Evolutionary conservation across 2,888 invertebrate species (phyloP), one percentile per base, ranked within the genome.

Genomic region (Drosophila leonis): DNA sequence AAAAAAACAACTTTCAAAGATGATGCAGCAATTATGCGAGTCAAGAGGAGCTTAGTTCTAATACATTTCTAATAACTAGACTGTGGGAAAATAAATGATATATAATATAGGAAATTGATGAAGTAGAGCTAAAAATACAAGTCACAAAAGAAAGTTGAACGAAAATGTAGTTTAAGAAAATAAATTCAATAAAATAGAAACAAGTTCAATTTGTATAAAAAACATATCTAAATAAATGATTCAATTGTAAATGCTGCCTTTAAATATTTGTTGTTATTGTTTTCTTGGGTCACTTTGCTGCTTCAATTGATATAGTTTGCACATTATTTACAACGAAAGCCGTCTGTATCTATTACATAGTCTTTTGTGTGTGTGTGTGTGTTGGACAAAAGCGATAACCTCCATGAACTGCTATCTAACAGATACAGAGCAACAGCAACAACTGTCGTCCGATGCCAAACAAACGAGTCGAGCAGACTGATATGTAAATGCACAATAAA

Each of bases 401-500:
- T 64, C 62, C 24, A 54, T 73, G 74, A 70, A 55, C 68, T 52
- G 24, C 29, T 12, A 42, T 33, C 59, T 46, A 56, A 51, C n/a
- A 57, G 41, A 49, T 39, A 65, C 63, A 65, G 67, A 46, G 35
- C 12, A 55, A 51, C 65, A 72, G 66, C 60, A 35, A 33, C 52
- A 39, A 60, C 51, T 65, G 65, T 54, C 65, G 29, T 35, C 44
- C 74, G 51, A 52, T 52, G 51, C 20, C 35, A 52, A 52, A 42
- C 67, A 67, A 76, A 52, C 63, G 54, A 62, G 67, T 62, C 78
- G 18, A 15, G 12, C 52, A 52, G 31, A 59, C 72, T 81, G 63
- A 80, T 81, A 84, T 78, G 88, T 64, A 83, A 89, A 84, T 82
- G 84, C 82, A 90, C 66, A 90, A 84, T 79, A 90, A 82, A 69